Base-by-base conservation (phyloP, 2,888 invertebrate species). In the Nomada fucata region DNA sequence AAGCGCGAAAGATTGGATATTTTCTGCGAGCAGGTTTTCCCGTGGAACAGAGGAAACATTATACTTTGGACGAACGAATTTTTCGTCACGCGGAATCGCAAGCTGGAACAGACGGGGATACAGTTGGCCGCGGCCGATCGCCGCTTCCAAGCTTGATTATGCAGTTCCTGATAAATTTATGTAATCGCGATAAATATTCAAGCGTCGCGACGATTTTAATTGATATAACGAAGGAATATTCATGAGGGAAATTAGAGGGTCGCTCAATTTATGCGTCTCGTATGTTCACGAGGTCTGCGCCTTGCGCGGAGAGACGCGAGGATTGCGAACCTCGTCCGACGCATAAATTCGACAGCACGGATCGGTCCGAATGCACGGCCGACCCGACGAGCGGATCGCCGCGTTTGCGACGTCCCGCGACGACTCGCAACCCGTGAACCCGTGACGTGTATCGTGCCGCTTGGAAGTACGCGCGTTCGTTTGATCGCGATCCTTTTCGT, bases 181-280 rank as follows among this genome's bases (percentile, higher is more conserved):
- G 73, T 69, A 67, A 61, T 47, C 69, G 68, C 53, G 81, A 81
- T 81, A 81, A 81, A 81, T 79, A 79, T 81, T 81, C 81, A 81
- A 69, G 65, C 73, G 78, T 65, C 69, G 73, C 73, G 59, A 67
- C 74, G 73, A 73, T 81, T 79, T 81, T 79, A 81, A 81, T 81
- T 81, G 79, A 79, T 81, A 76, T 81, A 81, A 81, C 79, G 79
- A 79, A 74, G 79, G 82, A 82, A 82, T 82, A 82, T 82, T 82
- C 82, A 79, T 82, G 79, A 75, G 79, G 26, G 67, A 82, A 73
- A 82, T 82, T 79, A 82, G 82, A 68, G 74, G 74, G 69, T 47
- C 67, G 61, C 61, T 55, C 42, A 75, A 82, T 82, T 79, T 79
- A 82, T 82, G 82, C 75, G 78, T 75, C 75, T 82, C 82, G 71